Base-by-base conservation (phyloP, 2,888 invertebrate species). In the Beris chalybata region DNA sequence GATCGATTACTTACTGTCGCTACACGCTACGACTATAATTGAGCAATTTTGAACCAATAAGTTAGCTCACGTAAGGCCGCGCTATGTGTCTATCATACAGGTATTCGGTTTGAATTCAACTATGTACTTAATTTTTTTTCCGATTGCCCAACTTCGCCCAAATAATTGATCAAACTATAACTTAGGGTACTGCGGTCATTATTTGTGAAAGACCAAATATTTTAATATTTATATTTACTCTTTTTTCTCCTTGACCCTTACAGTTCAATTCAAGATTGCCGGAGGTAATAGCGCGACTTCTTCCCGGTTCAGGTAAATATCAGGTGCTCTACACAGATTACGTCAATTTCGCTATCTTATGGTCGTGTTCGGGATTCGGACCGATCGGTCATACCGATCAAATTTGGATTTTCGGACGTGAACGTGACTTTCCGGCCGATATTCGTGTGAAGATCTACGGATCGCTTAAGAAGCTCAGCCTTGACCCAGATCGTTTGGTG, bases 301-400 rank as follows among this genome's bases (percentile, higher is more conserved):
- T 90, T 73, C 90, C 90, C 7, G 90, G 89, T 54, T 86, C 89
- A 7, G 90, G 90, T 0, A 85, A 85, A 70, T 91, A 91, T 81
- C 85, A 86, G 78, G 82, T 91, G 54, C 82, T 91, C 30, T 86
- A 86, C 74, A 89, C 90, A 0, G 90, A 91, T 78, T 91, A 90
- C 78, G 83, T 84, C 0, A 85, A 85, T 74, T 90, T 87, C 78
- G 89, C 89, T 45, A 83, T 91, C 69, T 75, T 91, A 56, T 91
- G 89, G 87, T 89, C 89, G 4, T 91, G 91, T 74, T 85, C 87
- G 22, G 88, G 86, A 77, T 82, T 88, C 70, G 86, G 85, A 59
- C 76, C 77, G 3, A 72, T 79, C 7, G 78, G 77, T 12, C 75
- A 81, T 81, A 70, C 83, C 84, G 90, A 90, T 83, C 85, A 87